These are phyloP conservation scores for Drosophila phalerata DNA, from an alignment of 2,888 invertebrate species.

Conservation along the genomic window DNA sequence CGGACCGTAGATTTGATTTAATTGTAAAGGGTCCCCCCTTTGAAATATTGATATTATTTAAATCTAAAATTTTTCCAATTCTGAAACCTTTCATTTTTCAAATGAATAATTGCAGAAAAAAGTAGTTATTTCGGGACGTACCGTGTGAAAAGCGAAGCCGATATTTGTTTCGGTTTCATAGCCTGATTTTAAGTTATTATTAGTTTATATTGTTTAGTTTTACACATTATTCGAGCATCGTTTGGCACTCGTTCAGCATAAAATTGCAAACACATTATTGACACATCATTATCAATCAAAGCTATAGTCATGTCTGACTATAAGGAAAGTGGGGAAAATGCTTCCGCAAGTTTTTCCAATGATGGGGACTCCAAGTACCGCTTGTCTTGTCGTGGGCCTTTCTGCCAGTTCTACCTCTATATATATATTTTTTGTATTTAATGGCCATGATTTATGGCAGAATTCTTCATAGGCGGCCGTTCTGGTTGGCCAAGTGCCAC, in stretches of 20 bases:
- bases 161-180: too few species aligned
- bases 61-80: too few species aligned
- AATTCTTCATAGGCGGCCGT: constrained; percentile 83
- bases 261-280: constrained; percentile 81
- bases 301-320: constrained; percentile 21
- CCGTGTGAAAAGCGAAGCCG: too few species aligned
- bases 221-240: constrained; percentile 28
- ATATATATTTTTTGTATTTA: constrained; percentile 36
- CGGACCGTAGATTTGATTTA: too few species aligned
- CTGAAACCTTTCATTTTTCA: too few species aligned
- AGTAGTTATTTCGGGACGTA: too few species aligned
- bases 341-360: constrained; percentile 46
- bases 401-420: constrained; percentile 20
- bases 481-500: constrained; percentile 75
- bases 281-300: constrained; percentile 83
- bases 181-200: neutral
- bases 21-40: too few species aligned
- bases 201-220: neutral
- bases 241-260: constrained; percentile 58
- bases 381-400: constrained; percentile 38
- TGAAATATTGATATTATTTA: too few species aligned
- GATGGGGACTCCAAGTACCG: constrained; percentile 35
- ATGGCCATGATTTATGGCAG: constrained; percentile 79
- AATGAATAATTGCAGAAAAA: neutral
- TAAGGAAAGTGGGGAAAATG: constrained; percentile 35